phyloP scores from a whole-genome alignment of 2,797 vertebrate species.

The Austrolebias charrua region DNA sequence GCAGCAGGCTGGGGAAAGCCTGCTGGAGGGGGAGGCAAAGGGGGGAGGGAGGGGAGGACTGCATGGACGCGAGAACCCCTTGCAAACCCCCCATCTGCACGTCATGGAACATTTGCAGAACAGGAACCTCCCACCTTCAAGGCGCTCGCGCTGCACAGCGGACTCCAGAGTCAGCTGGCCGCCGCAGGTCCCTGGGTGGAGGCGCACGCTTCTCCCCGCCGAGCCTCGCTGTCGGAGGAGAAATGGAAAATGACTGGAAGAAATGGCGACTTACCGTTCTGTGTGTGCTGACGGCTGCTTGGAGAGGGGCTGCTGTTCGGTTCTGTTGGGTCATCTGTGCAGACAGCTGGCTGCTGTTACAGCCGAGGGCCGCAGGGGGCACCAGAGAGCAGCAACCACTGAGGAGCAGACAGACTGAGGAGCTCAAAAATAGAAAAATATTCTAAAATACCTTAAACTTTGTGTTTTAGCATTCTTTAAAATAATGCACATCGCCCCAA shows the following conservation, averaged over 20 bases:
- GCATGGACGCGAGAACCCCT: slow-evolving; percentile 82
- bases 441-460: not conserved
- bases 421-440: not conserved
- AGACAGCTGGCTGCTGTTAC: slow-evolving; percentile 21
- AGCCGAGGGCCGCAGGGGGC: slow-evolving; percentile 41
- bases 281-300: not conserved
- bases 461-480: not conserved
- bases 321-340: slow-evolving; percentile 15
- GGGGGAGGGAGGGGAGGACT: slow-evolving; percentile 12
- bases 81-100: slow-evolving; percentile 86
- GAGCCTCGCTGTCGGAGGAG: not conserved
- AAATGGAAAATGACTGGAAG: not conserved
- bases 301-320: not conserved
- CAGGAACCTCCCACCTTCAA: slow-evolving; percentile 86
- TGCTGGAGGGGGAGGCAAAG: slow-evolving; percentile 24
- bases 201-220: slow-evolving; percentile 5
- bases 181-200: slow-evolving; percentile 56
- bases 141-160: slow-evolving; percentile 72
- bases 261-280: slow-evolving; percentile 18
- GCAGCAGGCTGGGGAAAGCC: slow-evolving; percentile 63
- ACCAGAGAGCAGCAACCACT: not conserved
- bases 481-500: not conserved
- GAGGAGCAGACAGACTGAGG: not conserved
- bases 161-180: slow-evolving; percentile 64
- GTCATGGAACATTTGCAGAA: slow-evolving; percentile 97